These are phyloP conservation scores for Eidolon helvum DNA, from an alignment of 2,113 vertebrate species.

Conservation along the genomic window DNA sequence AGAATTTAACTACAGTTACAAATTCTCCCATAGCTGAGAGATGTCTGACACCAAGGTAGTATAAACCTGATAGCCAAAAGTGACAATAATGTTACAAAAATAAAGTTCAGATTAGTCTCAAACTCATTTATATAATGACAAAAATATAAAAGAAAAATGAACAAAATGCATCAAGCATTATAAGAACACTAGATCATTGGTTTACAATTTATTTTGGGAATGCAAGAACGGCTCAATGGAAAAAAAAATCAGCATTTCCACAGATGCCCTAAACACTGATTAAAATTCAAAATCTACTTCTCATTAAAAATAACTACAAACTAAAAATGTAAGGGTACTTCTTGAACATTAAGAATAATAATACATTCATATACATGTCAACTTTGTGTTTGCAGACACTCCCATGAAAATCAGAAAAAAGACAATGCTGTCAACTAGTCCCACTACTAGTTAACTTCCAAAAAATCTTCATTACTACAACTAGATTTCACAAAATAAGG, in stretches of 20 bases:
- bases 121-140: background rate
- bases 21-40: background rate
- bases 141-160: background rate
- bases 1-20: background rate
- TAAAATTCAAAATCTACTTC: conserved; percentile 39
- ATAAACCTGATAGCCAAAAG: conserved; percentile 18
- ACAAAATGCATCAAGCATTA: background rate
- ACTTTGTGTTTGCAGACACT: background rate
- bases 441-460: background rate
- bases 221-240: background rate
- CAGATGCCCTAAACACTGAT: background rate
- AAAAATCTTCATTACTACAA: background rate
- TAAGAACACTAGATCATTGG: background rate
- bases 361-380: background rate
- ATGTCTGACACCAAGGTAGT: background rate
- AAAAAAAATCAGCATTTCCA: background rate
- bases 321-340: background rate
- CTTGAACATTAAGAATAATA: background rate
- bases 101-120: background rate
- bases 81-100: conserved; percentile 4
- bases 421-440: background rate
- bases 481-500: background rate
- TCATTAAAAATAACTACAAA: background rate
- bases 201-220: conserved; percentile 25
- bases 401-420: conserved; percentile 10